Evolutionary conservation across 2,888 invertebrate species (phyloP).

Genomic region (Watsonalla cultraria): DNA sequence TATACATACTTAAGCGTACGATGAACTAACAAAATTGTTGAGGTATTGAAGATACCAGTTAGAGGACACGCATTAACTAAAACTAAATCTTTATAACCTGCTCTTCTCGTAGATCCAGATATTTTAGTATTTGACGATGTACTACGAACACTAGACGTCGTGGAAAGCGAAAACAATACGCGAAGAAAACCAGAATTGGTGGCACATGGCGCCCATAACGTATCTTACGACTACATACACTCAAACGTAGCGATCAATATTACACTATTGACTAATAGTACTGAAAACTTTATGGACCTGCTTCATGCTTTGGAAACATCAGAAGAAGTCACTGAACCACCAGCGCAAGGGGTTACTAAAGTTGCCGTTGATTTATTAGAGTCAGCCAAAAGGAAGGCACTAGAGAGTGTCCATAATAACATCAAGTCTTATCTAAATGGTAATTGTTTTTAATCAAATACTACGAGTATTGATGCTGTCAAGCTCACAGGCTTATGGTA

Average conservation of each 20-base stretch:
- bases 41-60: no score
- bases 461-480: no score
- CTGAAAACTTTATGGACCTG: conserved; percentile 11
- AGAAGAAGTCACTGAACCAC: conserved; percentile 8
- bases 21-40: no score
- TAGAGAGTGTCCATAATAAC: conserved; percentile 4
- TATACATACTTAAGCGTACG: no score
- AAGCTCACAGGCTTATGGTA: no score
- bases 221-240: conserved; percentile 20
- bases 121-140: conserved; percentile 45
- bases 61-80: no score
- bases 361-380: conserved; percentile 30
- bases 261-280: conserved; percentile 8
- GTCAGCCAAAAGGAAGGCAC: conserved; percentile 9
- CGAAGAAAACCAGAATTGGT: conserved; percentile 20
- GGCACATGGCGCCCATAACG: conserved; percentile 4
- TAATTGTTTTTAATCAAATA: not conserved
- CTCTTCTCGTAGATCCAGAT: conserved; percentile 10
- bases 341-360: conserved; percentile 11
- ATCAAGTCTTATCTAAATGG: not conserved
- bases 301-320: conserved; percentile 14
- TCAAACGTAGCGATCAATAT: conserved; percentile 15
- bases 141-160: conserved; percentile 28
- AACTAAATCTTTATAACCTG: not conserved
- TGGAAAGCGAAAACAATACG: conserved; percentile 23